Conservation (phyloP, 2,797 vertebrate species). For the Microhierax caerulescens region DNA sequence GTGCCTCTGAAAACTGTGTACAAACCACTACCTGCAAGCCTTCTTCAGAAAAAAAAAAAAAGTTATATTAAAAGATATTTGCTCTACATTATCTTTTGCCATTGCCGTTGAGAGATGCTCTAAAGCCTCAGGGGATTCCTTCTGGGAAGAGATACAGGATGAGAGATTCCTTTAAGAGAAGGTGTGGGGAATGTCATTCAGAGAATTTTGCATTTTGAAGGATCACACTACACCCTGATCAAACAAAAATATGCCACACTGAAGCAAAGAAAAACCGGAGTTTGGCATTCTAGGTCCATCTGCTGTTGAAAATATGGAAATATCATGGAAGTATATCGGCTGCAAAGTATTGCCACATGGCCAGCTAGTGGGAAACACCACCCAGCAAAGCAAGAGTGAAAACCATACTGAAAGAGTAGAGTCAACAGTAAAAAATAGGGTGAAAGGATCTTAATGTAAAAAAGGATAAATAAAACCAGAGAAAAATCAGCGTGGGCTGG, state of each 20-base stretch:
- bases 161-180: not conserved
- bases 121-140: not conserved
- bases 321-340: not conserved
- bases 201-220: not conserved
- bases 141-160: not conserved
- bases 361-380: not conserved
- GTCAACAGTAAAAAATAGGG: not conserved
- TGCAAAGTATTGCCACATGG: not conserved
- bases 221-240: not conserved
- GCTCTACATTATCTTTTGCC: not conserved
- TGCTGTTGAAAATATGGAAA: conserved; percentile 28
- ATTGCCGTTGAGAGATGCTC: not conserved
- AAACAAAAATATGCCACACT: not conserved
- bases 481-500: rapidly evolving
- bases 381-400: not conserved
- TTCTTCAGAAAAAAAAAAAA: not conserved
- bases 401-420: not conserved
- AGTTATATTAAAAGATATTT: not conserved
- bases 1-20: not conserved
- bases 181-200: not conserved
- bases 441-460: not conserved
- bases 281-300: conserved; percentile 34
- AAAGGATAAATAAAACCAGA: rapidly evolving
- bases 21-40: not conserved
- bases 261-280: not conserved